Conservation (phyloP, 2,888 invertebrate species). For the Cerastis rubricosa region DNA sequence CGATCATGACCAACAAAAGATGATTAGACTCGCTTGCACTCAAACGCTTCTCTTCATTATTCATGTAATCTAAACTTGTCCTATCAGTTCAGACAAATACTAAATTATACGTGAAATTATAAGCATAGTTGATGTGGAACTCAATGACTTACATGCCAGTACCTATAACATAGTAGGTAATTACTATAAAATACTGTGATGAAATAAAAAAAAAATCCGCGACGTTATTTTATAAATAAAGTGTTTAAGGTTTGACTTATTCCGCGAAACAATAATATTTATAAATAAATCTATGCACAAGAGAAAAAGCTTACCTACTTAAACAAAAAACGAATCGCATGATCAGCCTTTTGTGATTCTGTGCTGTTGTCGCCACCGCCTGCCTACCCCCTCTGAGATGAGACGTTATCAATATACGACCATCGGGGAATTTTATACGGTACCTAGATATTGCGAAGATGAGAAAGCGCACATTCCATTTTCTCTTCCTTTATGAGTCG, state of each 20-base stretch:
- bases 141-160: slow-evolving; percentile 12
- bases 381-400: slow-evolving; percentile 6
- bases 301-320: slow-evolving; percentile 8
- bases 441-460: slow-evolving; percentile 11
- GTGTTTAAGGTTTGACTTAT: neutral
- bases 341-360: slow-evolving; percentile 27
- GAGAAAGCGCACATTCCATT: slow-evolving; percentile 28
- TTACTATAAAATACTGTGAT: neutral
- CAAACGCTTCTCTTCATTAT: slow-evolving; percentile 27
- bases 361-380: slow-evolving; percentile 16
- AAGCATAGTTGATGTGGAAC: slow-evolving; percentile 14
- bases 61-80: slow-evolving; percentile 17
- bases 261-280: slow-evolving; percentile 3
- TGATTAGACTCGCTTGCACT: slow-evolving; percentile 33
- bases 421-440: slow-evolving; percentile 20
- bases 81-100: slow-evolving; percentile 17
- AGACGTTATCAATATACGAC: slow-evolving; percentile 30
- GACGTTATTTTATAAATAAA: slow-evolving; percentile 26
- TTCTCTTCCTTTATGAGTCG: slow-evolving; percentile 41
- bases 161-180: neutral
- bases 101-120: slow-evolving; percentile 19
- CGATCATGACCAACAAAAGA: slow-evolving; percentile 19
- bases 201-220: neutral
- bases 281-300: slow-evolving; percentile 18
- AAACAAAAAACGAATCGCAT: slow-evolving; percentile 11